Base-by-base conservation (phyloP, 2,113 vertebrate species). In the Cepphus grylle region DNA sequence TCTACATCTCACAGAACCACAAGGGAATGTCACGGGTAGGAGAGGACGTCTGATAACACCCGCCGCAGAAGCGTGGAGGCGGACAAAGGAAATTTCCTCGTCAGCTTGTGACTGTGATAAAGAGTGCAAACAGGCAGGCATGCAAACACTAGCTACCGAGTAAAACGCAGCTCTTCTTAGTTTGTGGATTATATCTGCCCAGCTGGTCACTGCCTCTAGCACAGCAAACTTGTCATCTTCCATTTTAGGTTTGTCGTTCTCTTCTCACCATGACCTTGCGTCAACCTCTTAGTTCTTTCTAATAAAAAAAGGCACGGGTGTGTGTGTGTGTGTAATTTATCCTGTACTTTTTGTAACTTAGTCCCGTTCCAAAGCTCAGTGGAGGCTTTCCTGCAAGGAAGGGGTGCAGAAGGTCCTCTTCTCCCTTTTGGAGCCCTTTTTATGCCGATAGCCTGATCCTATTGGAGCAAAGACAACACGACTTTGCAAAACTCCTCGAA, bases 21-120 rank as follows among this genome's bases (percentile, higher is more conserved):
- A 14, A 42, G 84, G 91, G 86, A 93, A 94, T 55, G 81, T 22
- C 58, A 13, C 0, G 14, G 73, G 84, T 27, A 27, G 77, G 86
- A 90, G 87, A 58, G 74, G 84, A 84, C 0, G 6, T 15, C 74
- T 93, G 97, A 97, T 96, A 96, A 91, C 78, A 38, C 23, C 81
- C 80, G 1, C 91, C 15, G 1, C 89, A 89, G 78, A 66, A 95
- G 9, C 2, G 4, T 4, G 91, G 69, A 89, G 89, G 84, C 27
- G 84, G 78, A 70, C 81, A 94, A 79, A 90, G 87, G 91, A 73
- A 94, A 96, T 91, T 93, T 95, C 77, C 89, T 88, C 8, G 16
- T 94, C 91, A 82, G 93, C 93, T 63, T 90, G 81, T 58, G 78
- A 47, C 36, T 10, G 38, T 34, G 94, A 96, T 96, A 95, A 95